Percentiles rank a stretch among this genome's conserved stretches.
Evolutionary conservation across 2,797 vertebrate genomes (phyloP).

Genomic region (Aeoliscus strigatus): DNA sequence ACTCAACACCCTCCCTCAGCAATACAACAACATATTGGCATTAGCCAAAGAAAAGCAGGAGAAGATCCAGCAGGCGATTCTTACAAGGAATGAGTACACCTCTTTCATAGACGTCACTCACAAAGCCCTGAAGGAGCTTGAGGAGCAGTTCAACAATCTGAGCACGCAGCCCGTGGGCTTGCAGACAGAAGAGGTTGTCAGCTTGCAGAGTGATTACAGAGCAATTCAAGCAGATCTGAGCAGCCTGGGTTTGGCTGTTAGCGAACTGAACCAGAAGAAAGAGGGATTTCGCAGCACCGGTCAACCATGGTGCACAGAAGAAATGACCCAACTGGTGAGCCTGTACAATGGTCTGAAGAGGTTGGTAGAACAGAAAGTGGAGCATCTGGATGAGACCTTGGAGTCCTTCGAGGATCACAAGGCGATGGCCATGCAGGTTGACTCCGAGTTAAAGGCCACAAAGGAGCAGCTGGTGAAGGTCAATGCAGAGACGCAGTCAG

Average conservation of each 20-base stretch:
- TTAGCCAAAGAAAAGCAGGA: conserved; percentile 89
- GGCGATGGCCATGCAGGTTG: conserved; percentile 80
- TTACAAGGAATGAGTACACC: conserved; percentile 85
- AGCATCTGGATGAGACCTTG: conserved; percentile 79
- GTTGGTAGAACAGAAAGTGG: conserved; percentile 82
- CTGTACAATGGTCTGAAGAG: conserved; percentile 84
- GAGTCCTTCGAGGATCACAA: conserved; percentile 83
- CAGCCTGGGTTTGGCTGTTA: conserved; percentile 81
- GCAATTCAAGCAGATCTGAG: conserved; percentile 78
- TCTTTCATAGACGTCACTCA: conserved; percentile 86
- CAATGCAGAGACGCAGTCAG: conserved; percentile 87
- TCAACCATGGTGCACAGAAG: conserved; percentile 89
- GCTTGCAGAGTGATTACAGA: conserved; percentile 78
- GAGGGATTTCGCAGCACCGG: conserved; percentile 92
- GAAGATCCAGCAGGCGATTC: conserved; percentile 88
- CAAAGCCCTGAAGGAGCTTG: conserved; percentile 84
- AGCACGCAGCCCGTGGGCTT: conserved; percentile 75
- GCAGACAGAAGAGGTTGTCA: conserved; percentile 75
- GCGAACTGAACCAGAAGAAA: conserved; percentile 93
- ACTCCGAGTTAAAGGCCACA: conserved; percentile 79
- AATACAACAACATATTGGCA: conserved; percentile 82
- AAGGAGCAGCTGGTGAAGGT: conserved; percentile 82
- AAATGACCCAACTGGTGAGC: conserved; percentile 83
- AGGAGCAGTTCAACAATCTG: conserved; percentile 83
- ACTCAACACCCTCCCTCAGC: conserved; percentile 86